Base-by-base conservation (phyloP, 2,888 invertebrate genomes). In the Tetragonisca angustula region DNA sequence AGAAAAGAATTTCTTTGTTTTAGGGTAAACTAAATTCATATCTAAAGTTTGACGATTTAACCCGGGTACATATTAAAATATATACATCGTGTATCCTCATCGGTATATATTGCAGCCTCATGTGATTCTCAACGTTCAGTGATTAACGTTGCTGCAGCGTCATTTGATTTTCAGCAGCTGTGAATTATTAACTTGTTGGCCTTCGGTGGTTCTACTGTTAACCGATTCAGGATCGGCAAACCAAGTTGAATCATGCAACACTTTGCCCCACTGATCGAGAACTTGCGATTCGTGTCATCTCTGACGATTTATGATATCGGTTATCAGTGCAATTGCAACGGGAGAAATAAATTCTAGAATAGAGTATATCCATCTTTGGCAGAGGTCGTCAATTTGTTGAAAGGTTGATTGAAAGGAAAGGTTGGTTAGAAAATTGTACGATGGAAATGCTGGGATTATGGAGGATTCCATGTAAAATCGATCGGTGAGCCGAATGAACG, bases 381-480 rank as follows among this genome's bases (percentile, higher is more conserved):
- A 11, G 43, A 43, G 43, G 43, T 43, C 43, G 0, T 43, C 43
- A 9, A 21, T 19, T 19, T 13, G 17, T 21, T 19, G 24, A 27
- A 27, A 49, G 71, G 59, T 43, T 43, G 43, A 59, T 27, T 24
- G n/a, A 5, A 4, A 43, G 36, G 19, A 4, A 13, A 21, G 15
- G 17, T 36, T n/a, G 54, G 70, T 24, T 13, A n/a, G n/a, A n/a
- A 71, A 11, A 27, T 61, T 27, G 70, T n/a, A 70, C 32, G 70
- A 54, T 15, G 17, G 15, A 56, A 32, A 32, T 43, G 43, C 54
- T 17, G 54, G 32, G 32, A 70, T 70, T 56, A 56, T 36, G 21
- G 36, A n/a, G 54, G 13, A n/a, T 56, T 36, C 17, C 17, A 43
- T 43, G 32, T 54, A 36, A 62, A 62, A 78, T 69, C 68, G 64